phyloP scores from a whole-genome alignment of 2,113 vertebrate species.

The Numida meleagris region DNA sequence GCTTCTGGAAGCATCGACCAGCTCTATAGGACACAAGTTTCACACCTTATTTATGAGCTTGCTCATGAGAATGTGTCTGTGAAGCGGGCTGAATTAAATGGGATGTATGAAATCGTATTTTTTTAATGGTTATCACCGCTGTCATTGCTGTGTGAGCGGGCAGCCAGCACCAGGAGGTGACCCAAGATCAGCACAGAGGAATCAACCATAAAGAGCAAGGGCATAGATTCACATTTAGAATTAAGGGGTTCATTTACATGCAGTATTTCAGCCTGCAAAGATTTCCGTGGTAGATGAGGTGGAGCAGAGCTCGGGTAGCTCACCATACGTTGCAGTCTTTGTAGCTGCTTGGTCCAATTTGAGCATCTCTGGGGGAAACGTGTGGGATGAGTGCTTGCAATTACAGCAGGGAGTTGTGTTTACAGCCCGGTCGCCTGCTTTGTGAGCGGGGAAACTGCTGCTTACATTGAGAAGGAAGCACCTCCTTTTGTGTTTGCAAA shows the following conservation, averaged over 20 bases:
- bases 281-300: too few relatives aligned
- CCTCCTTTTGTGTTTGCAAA: background rate
- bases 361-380: background rate
- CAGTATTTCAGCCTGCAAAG: too few relatives aligned
- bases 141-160: background rate
- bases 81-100: background rate
- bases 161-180: background rate
- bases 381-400: background rate
- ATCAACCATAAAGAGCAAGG: background rate
- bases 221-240: background rate
- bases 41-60: background rate
- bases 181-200: background rate
- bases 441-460: background rate
- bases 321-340: background rate
- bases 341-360: background rate
- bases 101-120: background rate
- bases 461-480: background rate
- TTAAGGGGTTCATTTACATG: too few relatives aligned
- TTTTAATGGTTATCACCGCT: background rate
- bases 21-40: background rate
- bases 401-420: background rate
- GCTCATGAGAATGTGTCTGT: background rate
- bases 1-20: background rate
- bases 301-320: background rate
- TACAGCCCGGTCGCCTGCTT: background rate